A percentile compares a stretch with the other conserved stretches of the same genome.
Evolutionary conservation across 2,797 vertebrate genomes (phyloP).

Genomic region (Mormyrops boulengeri): DNA sequence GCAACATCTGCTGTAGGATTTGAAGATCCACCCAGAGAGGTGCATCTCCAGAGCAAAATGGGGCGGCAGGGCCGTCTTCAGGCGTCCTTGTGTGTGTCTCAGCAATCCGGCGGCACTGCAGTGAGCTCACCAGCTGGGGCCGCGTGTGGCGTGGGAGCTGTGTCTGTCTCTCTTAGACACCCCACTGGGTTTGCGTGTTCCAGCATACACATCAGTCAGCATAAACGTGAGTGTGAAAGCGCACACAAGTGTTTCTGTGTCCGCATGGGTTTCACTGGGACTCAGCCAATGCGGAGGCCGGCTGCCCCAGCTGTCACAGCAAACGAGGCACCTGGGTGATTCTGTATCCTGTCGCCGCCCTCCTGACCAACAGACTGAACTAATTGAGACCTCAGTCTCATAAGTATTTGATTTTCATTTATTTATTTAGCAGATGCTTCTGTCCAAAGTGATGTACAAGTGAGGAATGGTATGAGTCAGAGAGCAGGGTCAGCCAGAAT

Average conservation of each 20-base stretch:
- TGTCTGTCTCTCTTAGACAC: conserved; percentile 61
- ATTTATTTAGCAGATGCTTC: background rate
- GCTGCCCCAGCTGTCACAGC: background rate
- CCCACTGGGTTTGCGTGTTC: background rate
- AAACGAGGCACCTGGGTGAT: background rate
- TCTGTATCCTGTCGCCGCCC: background rate
- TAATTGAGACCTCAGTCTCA: background rate
- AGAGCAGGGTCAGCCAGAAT: background rate
- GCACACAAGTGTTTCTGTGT: background rate
- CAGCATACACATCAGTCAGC: conserved; percentile 24
- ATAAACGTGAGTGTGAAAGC: conserved; percentile 30
- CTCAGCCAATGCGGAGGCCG: background rate
- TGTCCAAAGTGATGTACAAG: background rate
- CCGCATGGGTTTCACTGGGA: background rate
- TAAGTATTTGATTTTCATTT: background rate
- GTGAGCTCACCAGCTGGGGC: conserved; percentile 11
- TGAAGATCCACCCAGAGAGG: conserved; percentile 37
- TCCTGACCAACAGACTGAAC: background rate
- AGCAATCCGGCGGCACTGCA: background rate
- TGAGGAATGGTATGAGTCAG: background rate
- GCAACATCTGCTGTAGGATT: conserved; percentile 43
- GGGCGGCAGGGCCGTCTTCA: background rate
- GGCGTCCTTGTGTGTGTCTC: background rate
- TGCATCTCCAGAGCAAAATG: conserved; percentile 33
- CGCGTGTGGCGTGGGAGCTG: conserved; percentile 22